Evolutionary conservation across 2,888 invertebrate species (phyloP).

Genomic region (Xanthorhoe spadicearia): DNA sequence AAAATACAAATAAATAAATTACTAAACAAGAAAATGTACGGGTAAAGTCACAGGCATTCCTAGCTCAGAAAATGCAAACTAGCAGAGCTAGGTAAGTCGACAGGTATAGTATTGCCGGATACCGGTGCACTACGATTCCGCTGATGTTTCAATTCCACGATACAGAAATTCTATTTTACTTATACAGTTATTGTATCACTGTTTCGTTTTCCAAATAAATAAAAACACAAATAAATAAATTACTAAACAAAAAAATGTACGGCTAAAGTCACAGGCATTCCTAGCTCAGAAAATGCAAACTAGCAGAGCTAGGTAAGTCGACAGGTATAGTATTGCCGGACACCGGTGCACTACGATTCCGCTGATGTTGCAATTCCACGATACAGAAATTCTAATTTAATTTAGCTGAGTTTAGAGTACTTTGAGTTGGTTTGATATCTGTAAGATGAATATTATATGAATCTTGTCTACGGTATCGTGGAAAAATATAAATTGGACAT

Average conservation of each 20-base stretch:
- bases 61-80: conserved; percentile 19
- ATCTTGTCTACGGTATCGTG: no score
- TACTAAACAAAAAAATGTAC: not conserved
- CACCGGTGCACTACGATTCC: conserved; percentile 45
- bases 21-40: not conserved
- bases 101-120: conserved; percentile 31
- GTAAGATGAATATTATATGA: no score
- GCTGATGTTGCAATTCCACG: conserved; percentile 42
- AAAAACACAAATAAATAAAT: no score
- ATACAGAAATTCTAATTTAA: conserved; percentile 62
- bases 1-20: no score
- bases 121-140: conserved; percentile 45
- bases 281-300: conserved; percentile 19
- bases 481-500: no score
- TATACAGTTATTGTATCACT: no score
- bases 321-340: conserved; percentile 30
- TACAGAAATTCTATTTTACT: no score
- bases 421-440: not conserved
- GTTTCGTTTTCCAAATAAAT: no score
- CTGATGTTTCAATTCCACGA: conserved; percentile 42
- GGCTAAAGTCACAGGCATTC: not conserved
- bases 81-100: conserved; percentile 14
- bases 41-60: not conserved
- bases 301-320: conserved; percentile 12
- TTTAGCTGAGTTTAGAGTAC: conserved; percentile 41